Evolutionary conservation across 2,113 vertebrate genomes (phyloP), one percentile per base, ranked within the genome.

Genomic region (Cyanistes caeruleus): DNA sequence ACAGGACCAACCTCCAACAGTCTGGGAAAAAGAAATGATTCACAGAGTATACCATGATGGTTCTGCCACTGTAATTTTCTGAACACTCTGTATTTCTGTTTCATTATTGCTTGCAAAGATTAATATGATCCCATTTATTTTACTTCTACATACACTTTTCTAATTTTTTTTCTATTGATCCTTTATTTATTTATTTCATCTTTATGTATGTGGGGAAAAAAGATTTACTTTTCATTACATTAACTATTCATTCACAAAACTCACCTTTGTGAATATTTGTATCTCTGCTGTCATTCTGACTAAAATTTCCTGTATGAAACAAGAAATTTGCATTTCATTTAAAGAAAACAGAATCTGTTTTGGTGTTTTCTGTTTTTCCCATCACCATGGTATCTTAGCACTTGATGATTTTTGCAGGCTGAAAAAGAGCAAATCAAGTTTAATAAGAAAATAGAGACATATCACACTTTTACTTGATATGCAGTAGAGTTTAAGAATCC

Each of bases 261-360:
- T 75, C 49, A 89, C 80, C 35, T 93, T 78, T 91, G 73, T 51
- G 60, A 81, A 90, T 69, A 63, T 39, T 55, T 63, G 22, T 0
- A 0, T 86, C 73, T 81, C 1, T 53, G 52, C 52, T 86, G 30
- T 89, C 2, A 2, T 88, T 92, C 60, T 95, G 60, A 90, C 64
- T 90, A 68, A 81, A 95, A 68, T 89, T 89, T 95, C 86, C 80
- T 75, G 41, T 87, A 56, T 1, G 52, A 95, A 95, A 90, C 44
- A 58, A 52, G 41, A 63, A 83, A 92, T 96, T 93, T 91, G 86
- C 86, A 78, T 97, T 96, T 95, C 93, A 82, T 83, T 96, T 96
- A 51, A 64, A 92, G 62, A 89, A 79, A 90, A 72, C 51, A 86
- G 22, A 81, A 56, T 95, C 72, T 91, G 64, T 81, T 93, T 88